Percentiles rank a stretch among this genome's conserved stretches.
phyloP scores from a whole-genome alignment of 2,797 vertebrate species.

The Mus spretus region DNA sequence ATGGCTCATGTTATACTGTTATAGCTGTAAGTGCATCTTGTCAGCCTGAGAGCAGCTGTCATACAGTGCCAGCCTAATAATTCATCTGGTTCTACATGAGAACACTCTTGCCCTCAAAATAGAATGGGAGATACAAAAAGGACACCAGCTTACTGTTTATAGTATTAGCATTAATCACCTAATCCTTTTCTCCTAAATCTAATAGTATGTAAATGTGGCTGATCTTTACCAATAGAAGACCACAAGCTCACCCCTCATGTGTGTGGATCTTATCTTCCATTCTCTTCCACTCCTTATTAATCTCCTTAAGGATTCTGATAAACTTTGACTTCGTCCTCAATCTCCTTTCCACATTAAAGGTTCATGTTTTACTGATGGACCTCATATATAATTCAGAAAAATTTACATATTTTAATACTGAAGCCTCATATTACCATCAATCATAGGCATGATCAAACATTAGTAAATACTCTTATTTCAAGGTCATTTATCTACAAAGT shows the following conservation, averaged over 20 bases:
- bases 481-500: not conserved
- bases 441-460: not conserved
- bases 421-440: not conserved
- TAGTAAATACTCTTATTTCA: not conserved
- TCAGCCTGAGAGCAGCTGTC: not conserved
- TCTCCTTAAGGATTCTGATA: conserved; percentile 2
- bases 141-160: not conserved
- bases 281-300: not conserved
- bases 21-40: not conserved
- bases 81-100: not conserved
- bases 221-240: not conserved
- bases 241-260: not conserved
- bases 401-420: conserved; percentile 21
- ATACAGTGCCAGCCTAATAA: not conserved
- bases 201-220: not conserved
- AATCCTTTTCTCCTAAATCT: not conserved
- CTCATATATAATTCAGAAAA: conserved; percentile 20
- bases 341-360: not conserved
- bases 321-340: not conserved
- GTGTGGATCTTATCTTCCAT: not conserved
- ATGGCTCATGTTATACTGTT: not conserved
- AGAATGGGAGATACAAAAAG: not conserved
- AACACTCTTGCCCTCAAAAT: not conserved
- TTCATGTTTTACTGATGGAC: not conserved
- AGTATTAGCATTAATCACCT: not conserved